Evolutionary conservation across 2,113 vertebrate species (phyloP), one percentile per base, ranked within the genome.

Genomic region (Sinocyclocheilus anshuiensis): DNA sequence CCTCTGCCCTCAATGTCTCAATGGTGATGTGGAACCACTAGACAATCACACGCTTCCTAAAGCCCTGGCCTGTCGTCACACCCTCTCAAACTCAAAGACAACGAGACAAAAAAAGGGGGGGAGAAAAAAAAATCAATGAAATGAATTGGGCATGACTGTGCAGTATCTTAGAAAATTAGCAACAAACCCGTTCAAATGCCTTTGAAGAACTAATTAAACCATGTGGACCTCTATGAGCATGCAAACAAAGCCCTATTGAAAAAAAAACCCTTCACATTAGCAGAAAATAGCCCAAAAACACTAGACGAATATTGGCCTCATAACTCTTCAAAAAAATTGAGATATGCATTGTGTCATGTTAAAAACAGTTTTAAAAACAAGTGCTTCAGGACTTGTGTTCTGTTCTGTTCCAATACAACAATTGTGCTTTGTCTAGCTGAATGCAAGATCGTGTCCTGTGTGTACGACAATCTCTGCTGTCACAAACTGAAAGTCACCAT

Each of bases 131-230:
- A 69, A 61, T 55, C 59, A 61, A 88, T 85, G 18, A 81, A 85
- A 82, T 77, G 77, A 83, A 20, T 15, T 33, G 39, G 24, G 78
- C 29, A 88, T 85, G 84, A 88, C 72, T 72, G 24, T 26, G 84
- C 83, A 88, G 67, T 42, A 71, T 77, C 42, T 39, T 74, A 22
- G 29, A 39, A 20, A 53, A 75, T 63, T 9, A 65, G 48, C 57
- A 8, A 75, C 33, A 20, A 80, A 59, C 18, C 50, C 29, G 9
- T 78, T 61, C 0, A 4, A 5, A 59, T 45, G 8, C 42, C 42
- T 45, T 45, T 10, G 48, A 50, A 16, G 4, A 53, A 53, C 55
- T 42, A 20, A 55, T 53, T 7, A 11, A 33, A 80, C 11, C 22
- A 42, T 15, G 6, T 24, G 11, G 2, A 39, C 20, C 55, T 42